Conservation (phyloP, 2,888 invertebrate genomes). For the Cheilosia impressa region DNA sequence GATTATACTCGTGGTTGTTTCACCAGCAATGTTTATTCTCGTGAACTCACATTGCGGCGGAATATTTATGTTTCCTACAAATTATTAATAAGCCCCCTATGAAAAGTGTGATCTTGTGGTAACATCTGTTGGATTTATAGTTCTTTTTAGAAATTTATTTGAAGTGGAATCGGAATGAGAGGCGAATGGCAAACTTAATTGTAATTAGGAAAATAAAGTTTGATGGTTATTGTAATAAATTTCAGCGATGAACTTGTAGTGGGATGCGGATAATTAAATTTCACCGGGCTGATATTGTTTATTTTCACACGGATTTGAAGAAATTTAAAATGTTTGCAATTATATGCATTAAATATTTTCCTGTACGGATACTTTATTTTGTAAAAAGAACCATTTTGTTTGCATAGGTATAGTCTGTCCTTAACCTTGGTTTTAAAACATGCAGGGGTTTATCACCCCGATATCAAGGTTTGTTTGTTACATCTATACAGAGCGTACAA, state of each 20-base stretch:
- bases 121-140: constrained; percentile 39
- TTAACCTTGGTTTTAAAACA: too few relatives aligned
- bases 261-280: too few relatives aligned
- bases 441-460: too few relatives aligned
- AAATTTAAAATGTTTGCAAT: too few relatives aligned
- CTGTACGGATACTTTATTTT: too few relatives aligned
- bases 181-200: constrained; percentile 5
- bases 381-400: too few relatives aligned
- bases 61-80: constrained; percentile 64
- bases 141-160: constrained; percentile 3
- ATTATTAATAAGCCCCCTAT: constrained; percentile 62
- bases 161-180: constrained; percentile 5
- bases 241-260: constrained; percentile 4
- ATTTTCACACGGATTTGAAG: too few relatives aligned
- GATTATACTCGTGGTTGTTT: constrained; percentile 47
- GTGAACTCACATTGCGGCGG: constrained; percentile 54
- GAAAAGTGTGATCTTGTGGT: constrained; percentile 65
- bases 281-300: too few relatives aligned
- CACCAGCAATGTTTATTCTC: constrained; percentile 62
- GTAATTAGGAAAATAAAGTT: constrained; percentile 11
- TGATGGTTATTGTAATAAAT: constrained; percentile 10
- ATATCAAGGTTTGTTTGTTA: too few relatives aligned
- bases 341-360: too few relatives aligned
- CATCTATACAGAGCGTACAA: too few relatives aligned
- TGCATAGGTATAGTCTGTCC: too few relatives aligned